Conservation (phyloP, 2,888 invertebrate genomes). For the Aromia moschata region DNA sequence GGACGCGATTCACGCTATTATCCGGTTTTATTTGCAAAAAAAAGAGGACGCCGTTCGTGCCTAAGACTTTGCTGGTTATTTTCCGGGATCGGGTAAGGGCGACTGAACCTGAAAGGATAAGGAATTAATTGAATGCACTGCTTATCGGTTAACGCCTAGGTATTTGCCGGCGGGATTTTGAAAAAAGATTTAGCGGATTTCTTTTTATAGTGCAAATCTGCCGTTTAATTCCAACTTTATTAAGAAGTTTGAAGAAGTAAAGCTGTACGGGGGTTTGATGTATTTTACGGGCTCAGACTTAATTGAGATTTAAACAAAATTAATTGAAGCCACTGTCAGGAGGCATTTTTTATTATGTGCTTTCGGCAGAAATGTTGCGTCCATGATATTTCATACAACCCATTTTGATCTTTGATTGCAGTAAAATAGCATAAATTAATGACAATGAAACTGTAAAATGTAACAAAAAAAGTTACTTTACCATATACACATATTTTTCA, state of each 20-base stretch:
- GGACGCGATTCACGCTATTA: constrained; percentile 9
- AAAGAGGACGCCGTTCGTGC: constrained; percentile 3
- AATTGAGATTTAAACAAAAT: background rate
- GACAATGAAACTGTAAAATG: no score
- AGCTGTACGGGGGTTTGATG: background rate
- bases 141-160: constrained; percentile 41
- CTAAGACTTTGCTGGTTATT: constrained; percentile 13
- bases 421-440: no score
- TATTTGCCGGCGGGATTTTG: constrained; percentile 42
- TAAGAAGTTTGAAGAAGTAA: constrained; percentile 17
- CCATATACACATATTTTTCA: no score
- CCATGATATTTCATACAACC: no score
- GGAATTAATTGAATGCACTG: constrained; percentile 45
- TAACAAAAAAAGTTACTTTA: no score
- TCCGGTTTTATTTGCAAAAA: constrained; percentile 12
- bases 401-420: no score
- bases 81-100: constrained; percentile 8
- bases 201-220: constrained; percentile 34
- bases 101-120: constrained; percentile 33
- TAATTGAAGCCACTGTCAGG: background rate
- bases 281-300: constrained; percentile 1
- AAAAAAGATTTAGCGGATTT: constrained; percentile 33
- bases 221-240: constrained; percentile 29
- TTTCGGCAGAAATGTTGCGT: no score
- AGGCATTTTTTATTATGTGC: no score